These are phyloP conservation scores for Atherinomorus stipes DNA, from an alignment of 2,113 vertebrate species.

Conservation along the genomic window DNA sequence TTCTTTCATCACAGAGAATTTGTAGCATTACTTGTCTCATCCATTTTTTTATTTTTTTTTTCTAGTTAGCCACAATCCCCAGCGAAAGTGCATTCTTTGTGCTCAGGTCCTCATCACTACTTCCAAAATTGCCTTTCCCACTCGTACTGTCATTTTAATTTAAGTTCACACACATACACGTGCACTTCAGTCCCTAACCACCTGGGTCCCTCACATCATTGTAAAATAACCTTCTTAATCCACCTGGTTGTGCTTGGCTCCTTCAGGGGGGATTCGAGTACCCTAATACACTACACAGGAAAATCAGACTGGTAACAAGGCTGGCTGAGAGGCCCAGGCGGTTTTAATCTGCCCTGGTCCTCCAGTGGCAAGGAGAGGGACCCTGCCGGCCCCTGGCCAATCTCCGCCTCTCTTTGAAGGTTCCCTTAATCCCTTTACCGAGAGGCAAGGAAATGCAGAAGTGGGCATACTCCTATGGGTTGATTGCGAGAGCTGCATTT, in stretches of 20 bases:
- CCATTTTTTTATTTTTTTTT: conserved; percentile 34
- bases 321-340: conserved; percentile 51
- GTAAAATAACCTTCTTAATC: conserved; percentile 72
- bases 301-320: conserved; percentile 48
- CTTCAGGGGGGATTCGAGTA: conserved; percentile 42
- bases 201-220: conserved; percentile 58
- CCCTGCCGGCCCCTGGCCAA: conserved; percentile 70
- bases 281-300: conserved; percentile 52
- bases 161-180: conserved; percentile 43
- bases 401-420: conserved; percentile 79
- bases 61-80: conserved; percentile 44
- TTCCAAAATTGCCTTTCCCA: conserved; percentile 53
- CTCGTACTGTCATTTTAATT: conserved; percentile 61
- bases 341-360: conserved; percentile 78
- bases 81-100: conserved; percentile 45
- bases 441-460: conserved; percentile 65
- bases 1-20: conserved; percentile 31
- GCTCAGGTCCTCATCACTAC: conserved; percentile 52
- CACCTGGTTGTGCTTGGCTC: conserved; percentile 63
- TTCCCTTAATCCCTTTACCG: conserved; percentile 79
- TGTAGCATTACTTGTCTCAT: conserved; percentile 49
- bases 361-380: conserved; percentile 64
- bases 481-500: conserved; percentile 30
- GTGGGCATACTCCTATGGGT: conserved; percentile 30
- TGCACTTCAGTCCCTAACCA: conserved; percentile 43